Percentiles rank a stretch among this genome's conserved stretches.
Conservation (phyloP, 2,113 vertebrate species). For the Petromus typicus region DNA sequence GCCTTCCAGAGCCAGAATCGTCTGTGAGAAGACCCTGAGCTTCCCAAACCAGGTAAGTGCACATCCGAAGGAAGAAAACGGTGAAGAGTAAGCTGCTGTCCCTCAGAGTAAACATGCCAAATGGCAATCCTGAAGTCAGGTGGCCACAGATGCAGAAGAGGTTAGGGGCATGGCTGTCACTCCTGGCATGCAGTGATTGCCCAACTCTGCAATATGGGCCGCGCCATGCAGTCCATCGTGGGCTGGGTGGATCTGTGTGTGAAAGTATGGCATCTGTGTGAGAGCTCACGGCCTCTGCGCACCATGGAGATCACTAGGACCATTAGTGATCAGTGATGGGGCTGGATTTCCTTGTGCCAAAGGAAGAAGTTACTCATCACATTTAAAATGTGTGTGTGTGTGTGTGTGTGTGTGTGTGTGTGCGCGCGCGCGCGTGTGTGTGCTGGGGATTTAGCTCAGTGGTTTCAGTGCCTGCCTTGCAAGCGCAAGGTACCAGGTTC, state of each 20-base stretch:
- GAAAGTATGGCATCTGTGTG: too few relatives aligned
- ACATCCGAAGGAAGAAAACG: neutral
- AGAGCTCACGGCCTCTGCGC: too few relatives aligned
- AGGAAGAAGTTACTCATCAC: neutral
- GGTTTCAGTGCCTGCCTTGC: too few relatives aligned
- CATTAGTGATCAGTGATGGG: accelerated
- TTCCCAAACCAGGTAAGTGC: constrained; percentile 85
- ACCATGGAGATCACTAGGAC: accelerated
- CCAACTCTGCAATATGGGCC: neutral
- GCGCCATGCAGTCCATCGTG: too few relatives aligned
- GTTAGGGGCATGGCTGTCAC: accelerated
- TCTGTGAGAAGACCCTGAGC: constrained; percentile 83
- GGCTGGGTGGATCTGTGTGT: too few relatives aligned
- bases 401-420: neutral
- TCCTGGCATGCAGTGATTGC: accelerated
- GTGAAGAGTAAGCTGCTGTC: neutral
- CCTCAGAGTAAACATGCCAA: accelerated
- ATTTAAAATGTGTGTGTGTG: neutral
- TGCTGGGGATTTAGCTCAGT: too few relatives aligned
- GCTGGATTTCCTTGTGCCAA: neutral
- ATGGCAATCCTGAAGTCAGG: accelerated
- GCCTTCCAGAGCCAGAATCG: constrained; percentile 76
- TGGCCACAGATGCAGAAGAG: accelerated
- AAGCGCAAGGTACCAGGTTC: too few relatives aligned
- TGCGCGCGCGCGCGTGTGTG: too few relatives aligned